Evolutionary conservation across 2,113 vertebrate genomes (phyloP), one percentile per base, ranked within the genome.

Genomic region (Proterorhinus semilunaris): DNA sequence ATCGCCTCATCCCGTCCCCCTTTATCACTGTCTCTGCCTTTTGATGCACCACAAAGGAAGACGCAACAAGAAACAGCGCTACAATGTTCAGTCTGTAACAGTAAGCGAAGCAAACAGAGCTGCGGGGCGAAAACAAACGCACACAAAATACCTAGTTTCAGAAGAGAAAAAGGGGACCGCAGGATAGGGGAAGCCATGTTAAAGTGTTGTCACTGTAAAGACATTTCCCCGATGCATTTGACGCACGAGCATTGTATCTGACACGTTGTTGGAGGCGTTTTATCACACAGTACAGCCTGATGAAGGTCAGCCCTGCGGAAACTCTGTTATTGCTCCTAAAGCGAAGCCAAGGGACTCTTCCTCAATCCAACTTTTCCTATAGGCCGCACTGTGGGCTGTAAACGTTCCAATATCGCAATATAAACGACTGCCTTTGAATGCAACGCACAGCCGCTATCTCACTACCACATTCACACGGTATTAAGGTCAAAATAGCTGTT

Each of bases 1-100:
- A 69, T 52, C 3, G 42, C 21, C 42, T 4, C 6, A 4, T 62
- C 57, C 17, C 44, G 45, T 62, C 69, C 82, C 57, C 53, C 50
- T 75, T 80, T 16, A 6, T 16, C n/a, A 53, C n/a, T 15, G 51
- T 66, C 53, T 54, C 53, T 1, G 58, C 64, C 67, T 69, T 61
- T 70, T 47, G 47, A 53, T 17, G 7, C 74, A 70, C 59, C 75
- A 43, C n/a, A 4, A 7, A n/a, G 74, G 13, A 11, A 58, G 68
- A 62, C 67, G 54, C 72, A 63, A 57, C 61, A 47, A 68, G 44
- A 43, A 11, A 52, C 48, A 59, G 2, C 45, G 44, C 47, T 62
- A 1, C 13, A 47, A 21, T 45, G n/a, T 63, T 21, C 21, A 21
- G n/a, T n/a, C n/a, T n/a, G n/a, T n/a, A 17, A 54, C 5, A n/a